These are phyloP conservation scores for Hybognathus amarus DNA, from an alignment of 2,797 vertebrate genomes.

Conservation along the genomic window DNA sequence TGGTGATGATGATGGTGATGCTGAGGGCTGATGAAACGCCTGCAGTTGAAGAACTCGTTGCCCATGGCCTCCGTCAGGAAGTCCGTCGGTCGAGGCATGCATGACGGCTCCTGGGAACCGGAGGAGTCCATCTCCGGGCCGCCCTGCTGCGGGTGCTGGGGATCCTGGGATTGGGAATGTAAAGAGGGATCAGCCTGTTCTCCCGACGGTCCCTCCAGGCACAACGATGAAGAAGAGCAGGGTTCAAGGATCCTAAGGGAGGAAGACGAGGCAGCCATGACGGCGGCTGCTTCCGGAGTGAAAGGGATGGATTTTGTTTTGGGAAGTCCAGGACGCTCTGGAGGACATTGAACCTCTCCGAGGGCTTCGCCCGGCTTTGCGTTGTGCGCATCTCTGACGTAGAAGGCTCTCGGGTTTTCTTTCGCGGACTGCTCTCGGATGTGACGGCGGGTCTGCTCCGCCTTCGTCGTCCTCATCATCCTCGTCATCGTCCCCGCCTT, in stretches of 20 bases:
- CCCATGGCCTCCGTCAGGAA: conserved; percentile 94
- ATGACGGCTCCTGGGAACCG: conserved; percentile 87
- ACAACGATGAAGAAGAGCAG: conserved; percentile 75
- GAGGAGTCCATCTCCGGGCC: conserved; percentile 81
- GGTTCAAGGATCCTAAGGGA: conserved; percentile 89
- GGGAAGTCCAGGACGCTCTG: conserved; percentile 72
- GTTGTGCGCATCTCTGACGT: conserved; percentile 84
- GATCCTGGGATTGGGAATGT: conserved; percentile 48
- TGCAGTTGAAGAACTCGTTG: conserved; percentile 94
- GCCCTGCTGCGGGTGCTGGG: conserved; percentile 49
- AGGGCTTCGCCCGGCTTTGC: conserved; percentile 91
- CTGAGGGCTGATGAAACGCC: conserved; percentile 93
- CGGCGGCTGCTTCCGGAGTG: conserved; percentile 77
- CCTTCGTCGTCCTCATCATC: conserved; percentile 86
- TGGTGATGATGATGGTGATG: conserved; percentile 94
- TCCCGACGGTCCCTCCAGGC: conserved; percentile 80
- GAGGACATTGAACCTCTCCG: conserved; percentile 78
- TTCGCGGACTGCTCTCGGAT: conserved; percentile 79
- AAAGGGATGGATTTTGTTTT: conserved; percentile 86
- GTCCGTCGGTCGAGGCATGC: conserved; percentile 87
- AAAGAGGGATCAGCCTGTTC: conserved; percentile 39
- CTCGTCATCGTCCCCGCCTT: conserved; percentile 90
- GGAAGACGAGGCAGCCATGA: conserved; percentile 70
- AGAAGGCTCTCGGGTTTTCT: conserved; percentile 71
- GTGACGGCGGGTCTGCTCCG: conserved; percentile 66